phyloP scores from a whole-genome alignment of 2,888 invertebrate genomes.

The Cheilosia soror region DNA sequence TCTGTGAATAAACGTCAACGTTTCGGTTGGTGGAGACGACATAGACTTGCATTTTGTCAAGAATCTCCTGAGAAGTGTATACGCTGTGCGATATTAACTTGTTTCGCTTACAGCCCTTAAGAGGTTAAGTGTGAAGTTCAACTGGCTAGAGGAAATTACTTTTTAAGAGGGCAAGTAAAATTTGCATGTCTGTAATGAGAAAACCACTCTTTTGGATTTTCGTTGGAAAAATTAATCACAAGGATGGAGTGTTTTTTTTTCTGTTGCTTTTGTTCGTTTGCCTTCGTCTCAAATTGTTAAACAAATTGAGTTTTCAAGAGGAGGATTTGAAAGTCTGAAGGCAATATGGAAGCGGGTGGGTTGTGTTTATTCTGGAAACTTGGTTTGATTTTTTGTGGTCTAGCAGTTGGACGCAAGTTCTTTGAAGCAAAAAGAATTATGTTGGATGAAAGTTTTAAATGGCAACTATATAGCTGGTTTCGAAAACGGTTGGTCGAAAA shows the following conservation, averaged over 20 bases:
- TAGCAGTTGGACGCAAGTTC: no score
- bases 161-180: constrained; percentile 16
- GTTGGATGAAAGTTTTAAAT: no score
- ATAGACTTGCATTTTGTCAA: constrained; percentile 17
- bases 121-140: constrained; percentile 38
- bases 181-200: background rate
- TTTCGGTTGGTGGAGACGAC: background rate
- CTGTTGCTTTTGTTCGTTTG: no score
- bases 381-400: no score
- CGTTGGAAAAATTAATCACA: constrained; percentile 16
- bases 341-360: background rate
- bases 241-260: background rate
- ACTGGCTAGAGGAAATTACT: constrained; percentile 20
- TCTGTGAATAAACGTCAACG: constrained; percentile 35
- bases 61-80: background rate
- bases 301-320: background rate
- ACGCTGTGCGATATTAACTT: constrained; percentile 8
- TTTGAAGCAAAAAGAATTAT: no score
- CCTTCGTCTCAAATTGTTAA: background rate
- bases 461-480: no score
- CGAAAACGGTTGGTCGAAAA: no score
- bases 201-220: background rate
- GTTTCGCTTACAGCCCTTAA: constrained; percentile 10
- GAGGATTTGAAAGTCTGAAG: background rate
- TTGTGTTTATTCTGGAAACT: no score